phyloP scores from a whole-genome alignment of 23 tunicate genomes.

The Botrylloides violaceus region DNA sequence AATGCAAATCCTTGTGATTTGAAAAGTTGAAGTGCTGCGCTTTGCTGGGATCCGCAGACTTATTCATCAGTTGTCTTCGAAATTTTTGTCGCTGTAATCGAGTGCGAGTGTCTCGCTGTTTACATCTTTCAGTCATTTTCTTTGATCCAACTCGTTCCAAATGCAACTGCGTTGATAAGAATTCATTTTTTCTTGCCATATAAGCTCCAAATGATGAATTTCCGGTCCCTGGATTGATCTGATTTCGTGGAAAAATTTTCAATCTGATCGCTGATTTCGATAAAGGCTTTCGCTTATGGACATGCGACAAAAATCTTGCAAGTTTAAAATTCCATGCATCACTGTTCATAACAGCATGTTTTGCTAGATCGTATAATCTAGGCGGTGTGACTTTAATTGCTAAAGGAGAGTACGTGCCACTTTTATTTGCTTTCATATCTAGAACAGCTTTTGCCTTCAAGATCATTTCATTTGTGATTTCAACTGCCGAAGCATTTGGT shows the following conservation, averaged over 20 bases:
- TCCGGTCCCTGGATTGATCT: neutral
- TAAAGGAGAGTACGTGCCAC: neutral
- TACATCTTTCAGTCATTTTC: neutral
- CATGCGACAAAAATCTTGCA: neutral
- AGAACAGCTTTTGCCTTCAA: neutral
- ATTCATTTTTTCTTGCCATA: neutral
- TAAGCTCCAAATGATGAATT: too few species aligned
- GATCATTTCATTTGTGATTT: neutral
- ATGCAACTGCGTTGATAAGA: neutral
- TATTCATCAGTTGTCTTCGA: neutral
- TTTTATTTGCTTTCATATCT: neutral
- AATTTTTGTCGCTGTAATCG: neutral
- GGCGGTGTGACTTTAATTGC: neutral
- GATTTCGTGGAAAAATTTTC: neutral
- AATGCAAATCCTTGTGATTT: neutral
- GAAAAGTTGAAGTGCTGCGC: too few species aligned
- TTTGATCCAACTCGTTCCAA: neutral
- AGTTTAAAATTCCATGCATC: neutral
- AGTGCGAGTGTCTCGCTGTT: neutral
- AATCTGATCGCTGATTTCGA: neutral
- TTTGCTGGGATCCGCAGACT: too few species aligned
- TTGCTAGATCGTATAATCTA: neutral
- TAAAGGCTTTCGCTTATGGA: neutral
- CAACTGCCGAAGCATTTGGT: too few species aligned
- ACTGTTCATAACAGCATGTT: neutral